Evolutionary conservation across 1,140 invertebrate species (phyloP).

Genomic region (Drosophila carrolli): DNA sequence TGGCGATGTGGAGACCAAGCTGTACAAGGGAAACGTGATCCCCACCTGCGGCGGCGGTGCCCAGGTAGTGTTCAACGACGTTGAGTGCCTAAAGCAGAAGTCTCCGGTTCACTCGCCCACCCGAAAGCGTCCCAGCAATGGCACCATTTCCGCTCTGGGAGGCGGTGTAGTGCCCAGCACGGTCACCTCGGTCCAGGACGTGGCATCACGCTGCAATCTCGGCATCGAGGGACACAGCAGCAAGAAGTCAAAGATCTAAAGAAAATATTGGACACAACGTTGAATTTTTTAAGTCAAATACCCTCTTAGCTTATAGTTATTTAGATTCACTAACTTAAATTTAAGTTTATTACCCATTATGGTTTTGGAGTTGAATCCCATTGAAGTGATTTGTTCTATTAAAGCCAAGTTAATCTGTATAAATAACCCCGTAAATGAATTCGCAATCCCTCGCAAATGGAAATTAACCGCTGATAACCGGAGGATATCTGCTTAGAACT

Average conservation of each 20-base stretch:
- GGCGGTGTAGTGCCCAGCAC: conserved; percentile 50
- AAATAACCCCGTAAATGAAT: conserved; percentile 30
- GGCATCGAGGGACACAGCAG: conserved; percentile 82
- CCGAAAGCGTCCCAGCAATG: conserved; percentile 76
- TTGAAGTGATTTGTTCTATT: conserved; percentile 38
- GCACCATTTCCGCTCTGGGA: conserved; percentile 61
- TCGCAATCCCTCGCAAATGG: conserved; percentile 33
- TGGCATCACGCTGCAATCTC: conserved; percentile 75
- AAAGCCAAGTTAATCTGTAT: conserved; percentile 25
- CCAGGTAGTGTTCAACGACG: conserved; percentile 97
- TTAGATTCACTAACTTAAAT: conserved; percentile 24
- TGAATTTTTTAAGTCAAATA: conserved; percentile 12
- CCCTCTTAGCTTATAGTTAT: conserved; percentile 12
- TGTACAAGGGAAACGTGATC: conserved; percentile 97
- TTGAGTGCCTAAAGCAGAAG: conserved; percentile 95
- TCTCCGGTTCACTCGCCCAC: conserved; percentile 87
- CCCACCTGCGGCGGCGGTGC: conserved; percentile 96
- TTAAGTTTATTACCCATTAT: conserved; percentile 37
- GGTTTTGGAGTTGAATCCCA: conserved; percentile 32
- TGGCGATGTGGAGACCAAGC: conserved; percentile 96
- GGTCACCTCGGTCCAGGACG: conserved; percentile 62
- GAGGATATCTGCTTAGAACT: conserved; percentile 13
- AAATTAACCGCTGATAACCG: conserved; percentile 9
- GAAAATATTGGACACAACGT: not conserved
- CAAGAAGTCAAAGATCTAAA: conserved; percentile 77